Percentiles rank a stretch among this genome's conserved stretches.
phyloP scores from a whole-genome alignment of 2,797 vertebrate species.

The Eptatretus atami region DNA sequence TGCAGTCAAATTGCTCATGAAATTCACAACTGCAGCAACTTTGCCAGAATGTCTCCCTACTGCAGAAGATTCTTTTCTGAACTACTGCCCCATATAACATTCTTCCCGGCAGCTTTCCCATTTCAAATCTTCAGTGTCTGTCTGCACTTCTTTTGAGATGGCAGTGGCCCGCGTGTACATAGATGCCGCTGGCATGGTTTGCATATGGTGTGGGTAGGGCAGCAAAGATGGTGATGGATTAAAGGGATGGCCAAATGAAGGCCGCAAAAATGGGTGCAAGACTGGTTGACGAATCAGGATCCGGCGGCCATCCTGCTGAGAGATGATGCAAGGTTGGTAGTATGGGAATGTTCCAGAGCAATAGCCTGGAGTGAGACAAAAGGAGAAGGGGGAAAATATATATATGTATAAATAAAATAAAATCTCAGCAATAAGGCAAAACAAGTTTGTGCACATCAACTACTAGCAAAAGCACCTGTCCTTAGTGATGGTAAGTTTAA shows the following conservation, averaged over 20 bases:
- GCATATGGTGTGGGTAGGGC: neutral
- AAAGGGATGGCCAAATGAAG: neutral
- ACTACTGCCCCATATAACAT: too few species aligned
- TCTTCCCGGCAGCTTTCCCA: neutral
- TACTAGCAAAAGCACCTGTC: too few species aligned
- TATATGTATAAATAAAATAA: too few species aligned
- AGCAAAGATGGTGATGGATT: neutral
- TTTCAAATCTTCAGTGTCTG: neutral
- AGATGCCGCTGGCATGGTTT: neutral
- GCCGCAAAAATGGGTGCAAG: neutral
- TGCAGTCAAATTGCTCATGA: too few species aligned
- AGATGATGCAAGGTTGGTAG: neutral
- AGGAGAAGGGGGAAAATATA: too few species aligned
- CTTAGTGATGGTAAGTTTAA: too few species aligned
- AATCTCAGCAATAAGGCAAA: too few species aligned
- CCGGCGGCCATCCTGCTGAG: neutral
- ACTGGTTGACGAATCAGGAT: neutral
- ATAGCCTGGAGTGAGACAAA: neutral
- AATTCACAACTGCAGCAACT: too few species aligned
- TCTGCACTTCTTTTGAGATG: constrained; percentile 2
- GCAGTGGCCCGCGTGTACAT: neutral
- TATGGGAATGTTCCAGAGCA: neutral
- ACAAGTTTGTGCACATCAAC: too few species aligned
- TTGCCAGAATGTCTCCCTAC: too few species aligned
- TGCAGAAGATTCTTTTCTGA: too few species aligned